phyloP scores from a whole-genome alignment of 2,113 vertebrate species.

The Oenanthe oenanthe region DNA sequence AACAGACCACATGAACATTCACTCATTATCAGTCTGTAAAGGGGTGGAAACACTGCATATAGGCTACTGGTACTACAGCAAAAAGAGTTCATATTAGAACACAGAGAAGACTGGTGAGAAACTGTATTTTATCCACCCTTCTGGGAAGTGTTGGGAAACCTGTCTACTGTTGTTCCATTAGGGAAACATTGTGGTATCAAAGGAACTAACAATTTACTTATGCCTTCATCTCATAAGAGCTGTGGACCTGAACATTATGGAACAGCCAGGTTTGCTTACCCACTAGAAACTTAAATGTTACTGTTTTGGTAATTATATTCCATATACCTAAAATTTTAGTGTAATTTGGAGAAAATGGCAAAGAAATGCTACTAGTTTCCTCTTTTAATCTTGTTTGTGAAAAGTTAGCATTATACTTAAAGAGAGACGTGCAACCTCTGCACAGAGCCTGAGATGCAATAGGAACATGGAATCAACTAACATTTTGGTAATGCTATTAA shows the following conservation, averaged over 20 bases:
- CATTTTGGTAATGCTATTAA: background rate
- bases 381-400: background rate
- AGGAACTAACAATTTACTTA: background rate
- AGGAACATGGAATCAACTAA: background rate
- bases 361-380: background rate
- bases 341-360: background rate
- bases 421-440: background rate
- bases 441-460: background rate
- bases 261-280: background rate
- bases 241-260: background rate
- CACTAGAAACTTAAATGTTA: background rate
- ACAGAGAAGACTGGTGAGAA: background rate
- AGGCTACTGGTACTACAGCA: background rate
- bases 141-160: background rate
- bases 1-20: conserved; percentile 57
- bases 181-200: background rate
- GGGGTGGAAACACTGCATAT: conserved; percentile 18
- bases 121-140: background rate
- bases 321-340: background rate
- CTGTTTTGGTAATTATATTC: background rate
- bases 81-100: background rate
- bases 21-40: conserved; percentile 56
- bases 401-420: background rate
- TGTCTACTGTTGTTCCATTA: background rate
- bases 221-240: background rate